Base-by-base conservation (phyloP, 2,888 invertebrate species). In the Hoplodrina blanda region DNA sequence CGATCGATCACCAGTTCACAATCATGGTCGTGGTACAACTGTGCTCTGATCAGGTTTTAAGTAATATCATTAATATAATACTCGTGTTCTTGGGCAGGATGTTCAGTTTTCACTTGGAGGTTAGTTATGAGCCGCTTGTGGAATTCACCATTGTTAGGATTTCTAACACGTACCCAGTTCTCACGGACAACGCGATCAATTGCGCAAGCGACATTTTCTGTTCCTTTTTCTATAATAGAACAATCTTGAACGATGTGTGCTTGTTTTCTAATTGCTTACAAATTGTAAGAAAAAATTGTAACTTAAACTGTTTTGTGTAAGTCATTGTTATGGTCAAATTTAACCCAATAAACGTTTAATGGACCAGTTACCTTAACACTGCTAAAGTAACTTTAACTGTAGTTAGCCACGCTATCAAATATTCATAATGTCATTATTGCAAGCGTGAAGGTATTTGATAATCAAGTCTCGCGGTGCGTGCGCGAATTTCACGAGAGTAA, bases 391-490 rank as follows among this genome's bases (percentile, higher is more conserved):
- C 63, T 81, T 78, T 73, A 85, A 85, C 73, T 75, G 72, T 68
- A 76, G 77, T 80, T 79, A 83, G 63, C 64, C 84, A 85, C 80
- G 85, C 83, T 82, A 89, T 90, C 81, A 85, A 89, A 90, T 91
- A 93, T 92, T 92, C 90, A 92, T 91, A 87, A 83, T 88, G 85
- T 89, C 85, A 88, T 90, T 90, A 91, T 83, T 78, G 87, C 86
- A 88, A 91, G 95, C 95, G 95, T 95, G 95, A 91, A 93, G 94
- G 91, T 91, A 95, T 96, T 93, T 91, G 89, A 93, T 94, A 91
- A 94, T 88, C 83, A 75, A 72, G 87, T 69, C 81, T 84, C 80
- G 85, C 73, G 78, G 87, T 88, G 95, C 95, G 94, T 95, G 95
- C 85, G 84, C 85, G 82, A 89, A 93, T 95, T 94, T 94, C 93